These are phyloP conservation scores for Drosophila nigrodunni DNA, from an alignment of 1,140 invertebrate genomes.

Conservation along the genomic window DNA sequence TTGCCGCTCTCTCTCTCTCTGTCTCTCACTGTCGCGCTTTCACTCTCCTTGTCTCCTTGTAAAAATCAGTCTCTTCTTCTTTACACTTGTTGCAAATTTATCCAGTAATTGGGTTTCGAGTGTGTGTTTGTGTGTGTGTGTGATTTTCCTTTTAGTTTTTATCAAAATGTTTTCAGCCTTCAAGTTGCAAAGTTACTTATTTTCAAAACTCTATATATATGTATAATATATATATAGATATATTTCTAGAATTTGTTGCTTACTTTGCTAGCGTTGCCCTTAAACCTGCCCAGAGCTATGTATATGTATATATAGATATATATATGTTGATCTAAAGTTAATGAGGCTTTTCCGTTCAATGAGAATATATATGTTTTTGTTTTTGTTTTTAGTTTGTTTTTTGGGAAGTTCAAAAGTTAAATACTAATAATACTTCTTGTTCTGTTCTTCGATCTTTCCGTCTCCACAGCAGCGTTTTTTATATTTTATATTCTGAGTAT, in stretches of 20 bases:
- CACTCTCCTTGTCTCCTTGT: constrained; percentile 23
- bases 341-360: constrained; percentile 34
- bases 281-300: constrained; percentile 71
- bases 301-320: constrained; percentile 8
- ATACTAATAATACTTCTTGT: constrained; percentile 74
- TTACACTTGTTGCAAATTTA: constrained; percentile 72
- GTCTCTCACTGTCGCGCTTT: constrained; percentile 4
- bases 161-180: constrained; percentile 79
- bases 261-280: constrained; percentile 72
- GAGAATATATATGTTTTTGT: constrained; percentile 17
- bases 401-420: constrained; percentile 33
- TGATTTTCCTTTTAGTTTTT: constrained; percentile 48
- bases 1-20: constrained; percentile 41
- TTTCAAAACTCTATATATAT: constrained; percentile 12
- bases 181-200: constrained; percentile 71
- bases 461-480: constrained; percentile 56
- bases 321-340: constrained; percentile 31
- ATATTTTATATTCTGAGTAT: constrained; percentile 56
- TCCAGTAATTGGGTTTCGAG: constrained; percentile 20
- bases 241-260: constrained; percentile 51
- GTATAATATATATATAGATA: constrained; percentile 18
- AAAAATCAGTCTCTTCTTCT: constrained; percentile 84
- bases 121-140: not conserved
- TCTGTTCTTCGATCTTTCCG: constrained; percentile 44
- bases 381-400: constrained; percentile 7